Conservation (phyloP, 2,113 vertebrate genomes). For the Lota lota region DNA sequence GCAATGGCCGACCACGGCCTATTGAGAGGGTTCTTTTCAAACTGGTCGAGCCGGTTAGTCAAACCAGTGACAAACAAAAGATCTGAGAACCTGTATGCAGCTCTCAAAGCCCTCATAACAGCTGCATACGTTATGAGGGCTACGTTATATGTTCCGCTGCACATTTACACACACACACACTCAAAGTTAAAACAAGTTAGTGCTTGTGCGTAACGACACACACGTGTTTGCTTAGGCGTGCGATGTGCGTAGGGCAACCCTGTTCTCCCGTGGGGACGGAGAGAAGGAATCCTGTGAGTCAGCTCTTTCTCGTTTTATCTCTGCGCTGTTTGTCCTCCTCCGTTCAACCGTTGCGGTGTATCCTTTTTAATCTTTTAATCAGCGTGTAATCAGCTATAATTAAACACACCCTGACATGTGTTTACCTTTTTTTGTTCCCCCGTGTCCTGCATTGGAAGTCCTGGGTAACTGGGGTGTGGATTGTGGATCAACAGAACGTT, state of each 20-base stretch:
- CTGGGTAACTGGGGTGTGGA: too few relatives aligned
- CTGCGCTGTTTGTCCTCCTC: background rate
- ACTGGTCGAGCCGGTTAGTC: constrained; percentile 48
- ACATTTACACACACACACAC: constrained; percentile 9
- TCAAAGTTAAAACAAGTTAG: background rate
- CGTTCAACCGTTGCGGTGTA: background rate
- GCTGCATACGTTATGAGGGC: too few relatives aligned
- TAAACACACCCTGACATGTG: too few relatives aligned
- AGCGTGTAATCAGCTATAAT: too few relatives aligned
- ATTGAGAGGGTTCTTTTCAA: constrained; percentile 22
- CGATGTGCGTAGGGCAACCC: background rate
- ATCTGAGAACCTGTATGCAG: constrained; percentile 21
- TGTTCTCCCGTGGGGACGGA: constrained; percentile 46
- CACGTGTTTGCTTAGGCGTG: background rate
- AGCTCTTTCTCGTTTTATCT: constrained; percentile 11
- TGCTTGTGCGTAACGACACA: constrained; percentile 1
- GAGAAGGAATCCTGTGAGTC: constrained; percentile 39
- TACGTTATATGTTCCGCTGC: too few relatives aligned
- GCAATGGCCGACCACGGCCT: background rate
- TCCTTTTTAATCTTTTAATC: too few relatives aligned
- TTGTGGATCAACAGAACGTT: too few relatives aligned
- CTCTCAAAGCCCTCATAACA: constrained; percentile 1
- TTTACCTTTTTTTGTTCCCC: too few relatives aligned
- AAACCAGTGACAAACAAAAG: constrained; percentile 33
- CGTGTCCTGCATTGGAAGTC: too few relatives aligned